Percentiles rank a stretch among this genome's conserved stretches.
Conservation (phyloP, 2,113 vertebrate species). For the Oreochromis spilurus region DNA sequence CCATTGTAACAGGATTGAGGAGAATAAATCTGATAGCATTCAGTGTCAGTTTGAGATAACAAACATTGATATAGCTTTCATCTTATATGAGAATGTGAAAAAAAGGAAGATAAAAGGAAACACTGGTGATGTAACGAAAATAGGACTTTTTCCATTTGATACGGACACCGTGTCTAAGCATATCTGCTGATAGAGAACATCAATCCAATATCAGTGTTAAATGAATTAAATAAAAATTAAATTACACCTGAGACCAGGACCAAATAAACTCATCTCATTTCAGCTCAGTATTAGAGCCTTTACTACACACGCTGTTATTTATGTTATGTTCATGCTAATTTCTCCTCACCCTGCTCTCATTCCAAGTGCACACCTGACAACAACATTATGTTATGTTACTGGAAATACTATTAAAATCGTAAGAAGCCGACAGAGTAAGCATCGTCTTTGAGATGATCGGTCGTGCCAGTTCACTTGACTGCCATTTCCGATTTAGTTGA, state of each 20-base stretch:
- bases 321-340: not conserved
- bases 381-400: accelerated
- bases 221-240: not conserved
- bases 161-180: not conserved
- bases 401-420: not conserved
- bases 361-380: not conserved
- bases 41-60: not conserved
- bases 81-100: not conserved
- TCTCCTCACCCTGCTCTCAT: not conserved
- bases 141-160: not conserved
- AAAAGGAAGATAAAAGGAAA: not conserved
- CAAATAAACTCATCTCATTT: not conserved
- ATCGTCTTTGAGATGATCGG: accelerated
- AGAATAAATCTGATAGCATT: not conserved
- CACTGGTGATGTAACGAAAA: accelerated
- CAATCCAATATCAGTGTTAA: not conserved
- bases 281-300: not conserved
- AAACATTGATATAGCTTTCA: not conserved
- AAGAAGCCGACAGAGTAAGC: not conserved
- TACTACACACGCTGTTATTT: not conserved
- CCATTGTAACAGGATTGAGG: not conserved
- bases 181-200: not conserved
- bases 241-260: not conserved
- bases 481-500: not conserved
- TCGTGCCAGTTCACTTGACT: accelerated